A percentile compares a stretch with the other conserved stretches of the same genome.
Conservation (phyloP, 1,140 invertebrate species). For the Archivesica marissinica region DNA sequence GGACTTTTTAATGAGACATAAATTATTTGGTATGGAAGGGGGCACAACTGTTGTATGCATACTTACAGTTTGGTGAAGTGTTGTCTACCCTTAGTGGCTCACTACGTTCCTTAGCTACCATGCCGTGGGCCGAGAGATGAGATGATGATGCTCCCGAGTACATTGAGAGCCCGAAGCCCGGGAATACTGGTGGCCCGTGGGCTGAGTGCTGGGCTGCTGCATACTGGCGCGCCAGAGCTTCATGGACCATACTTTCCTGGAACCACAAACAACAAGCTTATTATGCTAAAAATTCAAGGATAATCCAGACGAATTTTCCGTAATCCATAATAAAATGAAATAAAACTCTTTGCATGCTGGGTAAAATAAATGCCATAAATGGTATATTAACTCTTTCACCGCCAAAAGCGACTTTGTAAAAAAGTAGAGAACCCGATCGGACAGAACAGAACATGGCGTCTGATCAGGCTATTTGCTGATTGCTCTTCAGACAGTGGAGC, state of each 20-base stretch:
- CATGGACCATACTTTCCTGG: conserved; percentile 82
- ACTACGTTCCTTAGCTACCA: conserved; percentile 56
- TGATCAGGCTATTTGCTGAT: too few species aligned
- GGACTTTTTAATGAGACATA: background rate
- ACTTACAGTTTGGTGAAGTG: conserved; percentile 60
- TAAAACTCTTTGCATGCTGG: too few species aligned
- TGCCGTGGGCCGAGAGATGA: conserved; percentile 77
- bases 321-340: too few species aligned
- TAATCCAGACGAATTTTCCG: too few species aligned
- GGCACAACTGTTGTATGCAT: background rate
- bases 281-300: too few species aligned
- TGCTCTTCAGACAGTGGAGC: too few species aligned
- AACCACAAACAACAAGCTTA: too few species aligned
- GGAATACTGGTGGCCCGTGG: conserved; percentile 77
- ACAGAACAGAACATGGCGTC: too few species aligned
- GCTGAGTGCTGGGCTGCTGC: conserved; percentile 67
- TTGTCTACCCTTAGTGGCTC: conserved; percentile 35
- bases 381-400: too few species aligned
- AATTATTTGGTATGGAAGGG: background rate
- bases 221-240: conserved; percentile 78
- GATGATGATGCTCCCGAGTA: conserved; percentile 78
- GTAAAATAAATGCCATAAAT: too few species aligned
- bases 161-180: conserved; percentile 79
- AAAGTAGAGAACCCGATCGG: too few species aligned
- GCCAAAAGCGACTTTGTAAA: too few species aligned